These are phyloP conservation scores for Psammodynastes pulverulentus DNA, from an alignment of 2,113 vertebrate genomes.

Conservation along the genomic window DNA sequence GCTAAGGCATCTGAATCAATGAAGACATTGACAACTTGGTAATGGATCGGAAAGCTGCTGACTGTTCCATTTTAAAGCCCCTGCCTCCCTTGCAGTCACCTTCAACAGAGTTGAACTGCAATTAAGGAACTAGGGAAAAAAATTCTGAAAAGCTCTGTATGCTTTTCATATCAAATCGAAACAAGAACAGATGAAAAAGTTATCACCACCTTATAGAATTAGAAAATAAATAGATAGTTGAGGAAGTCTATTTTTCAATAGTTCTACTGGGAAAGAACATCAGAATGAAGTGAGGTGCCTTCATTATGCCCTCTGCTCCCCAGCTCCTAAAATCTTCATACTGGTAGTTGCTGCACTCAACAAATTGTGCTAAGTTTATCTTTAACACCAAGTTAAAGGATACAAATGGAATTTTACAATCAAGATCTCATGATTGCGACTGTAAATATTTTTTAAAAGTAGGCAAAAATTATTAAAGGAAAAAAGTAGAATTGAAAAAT, in stretches of 20 bases:
- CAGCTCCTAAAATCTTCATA: background rate
- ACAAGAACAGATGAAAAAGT: background rate
- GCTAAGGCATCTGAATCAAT: background rate
- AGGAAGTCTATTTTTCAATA: background rate
- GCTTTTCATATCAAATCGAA: background rate
- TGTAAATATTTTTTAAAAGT: background rate
- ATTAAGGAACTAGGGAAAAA: background rate
- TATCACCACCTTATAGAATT: background rate
- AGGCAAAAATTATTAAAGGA: background rate
- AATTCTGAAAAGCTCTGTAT: background rate
- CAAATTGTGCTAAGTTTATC: background rate
- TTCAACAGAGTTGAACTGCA: background rate
- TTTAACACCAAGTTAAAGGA: background rate
- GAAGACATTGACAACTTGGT: background rate
- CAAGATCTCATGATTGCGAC: background rate
- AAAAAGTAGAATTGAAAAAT: background rate
- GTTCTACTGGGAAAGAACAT: background rate
- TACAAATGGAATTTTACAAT: background rate
- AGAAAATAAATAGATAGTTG: background rate
- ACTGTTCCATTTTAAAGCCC: background rate
- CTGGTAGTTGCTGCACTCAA: background rate
- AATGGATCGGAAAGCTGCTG: background rate
- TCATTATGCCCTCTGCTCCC: background rate
- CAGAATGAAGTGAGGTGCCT: background rate
- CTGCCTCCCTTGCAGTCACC: background rate